Percentiles rank a stretch among this genome's conserved stretches.
phyloP scores from a whole-genome alignment of 1,140 invertebrate genomes.

The Melitaea cinxia region DNA sequence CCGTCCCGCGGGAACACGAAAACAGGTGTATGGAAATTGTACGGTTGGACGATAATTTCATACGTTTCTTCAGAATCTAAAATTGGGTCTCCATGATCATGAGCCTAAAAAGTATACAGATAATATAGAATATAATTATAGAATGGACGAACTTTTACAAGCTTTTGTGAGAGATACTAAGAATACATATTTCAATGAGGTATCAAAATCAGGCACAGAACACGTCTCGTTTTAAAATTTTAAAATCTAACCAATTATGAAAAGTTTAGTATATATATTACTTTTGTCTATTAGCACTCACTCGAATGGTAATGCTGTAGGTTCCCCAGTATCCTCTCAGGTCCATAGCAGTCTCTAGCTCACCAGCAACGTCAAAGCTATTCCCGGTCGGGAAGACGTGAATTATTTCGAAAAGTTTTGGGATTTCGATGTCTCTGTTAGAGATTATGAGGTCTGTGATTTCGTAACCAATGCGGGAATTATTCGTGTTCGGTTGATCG shows the following conservation, averaged over 20 bases:
- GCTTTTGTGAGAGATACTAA: no score
- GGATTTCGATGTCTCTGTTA: slow-evolving; percentile 53
- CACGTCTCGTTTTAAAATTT: no score
- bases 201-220: no score
- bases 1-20: slow-evolving; percentile 68
- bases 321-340: slow-evolving; percentile 81
- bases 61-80: slow-evolving; percentile 65
- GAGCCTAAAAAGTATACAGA: slow-evolving; percentile 55
- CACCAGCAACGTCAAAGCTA: slow-evolving; percentile 47
- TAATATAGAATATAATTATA: no score
- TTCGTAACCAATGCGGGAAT: slow-evolving; percentile 76
- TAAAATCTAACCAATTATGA: no score
- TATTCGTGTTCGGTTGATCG: slow-evolving; percentile 77
- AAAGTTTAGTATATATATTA: no score
- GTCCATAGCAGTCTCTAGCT: slow-evolving; percentile 62
- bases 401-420: slow-evolving; percentile 70
- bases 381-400: slow-evolving; percentile 35
- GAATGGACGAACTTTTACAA: no score
- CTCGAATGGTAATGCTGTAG: slow-evolving; percentile 72
- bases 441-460: slow-evolving; percentile 54
- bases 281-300: slow-evolving; percentile 44
- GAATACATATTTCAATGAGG: no score
- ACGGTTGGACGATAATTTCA: slow-evolving; percentile 69
- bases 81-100: slow-evolving; percentile 75
- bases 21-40: slow-evolving; percentile 77